Conservation (phyloP, 2,888 invertebrate species). For the Andrena bicolor region DNA sequence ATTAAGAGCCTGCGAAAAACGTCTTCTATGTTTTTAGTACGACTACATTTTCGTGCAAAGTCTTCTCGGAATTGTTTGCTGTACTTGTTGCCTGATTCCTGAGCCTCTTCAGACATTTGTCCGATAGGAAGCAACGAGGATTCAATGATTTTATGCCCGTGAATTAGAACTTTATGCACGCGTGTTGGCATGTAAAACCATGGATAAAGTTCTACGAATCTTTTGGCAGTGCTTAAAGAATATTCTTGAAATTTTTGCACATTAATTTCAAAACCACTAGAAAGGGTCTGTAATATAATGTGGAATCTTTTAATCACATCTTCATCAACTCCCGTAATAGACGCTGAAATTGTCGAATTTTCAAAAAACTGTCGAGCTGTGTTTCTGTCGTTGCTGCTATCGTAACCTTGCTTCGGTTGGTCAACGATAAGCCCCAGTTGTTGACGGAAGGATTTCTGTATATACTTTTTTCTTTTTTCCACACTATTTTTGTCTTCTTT, state of each 20-base stretch:
- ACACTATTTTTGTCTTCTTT: conserved; percentile 38
- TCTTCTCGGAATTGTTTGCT: conserved; percentile 3
- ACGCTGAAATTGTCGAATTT: neutral
- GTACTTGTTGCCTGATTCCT: neutral
- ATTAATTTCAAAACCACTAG: neutral
- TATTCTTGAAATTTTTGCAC: conserved; percentile 1
- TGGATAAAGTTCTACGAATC: conserved; percentile 4
- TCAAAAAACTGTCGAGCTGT: conserved; percentile 17
- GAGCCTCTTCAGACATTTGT: neutral
- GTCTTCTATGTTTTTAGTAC: conserved; percentile 7
- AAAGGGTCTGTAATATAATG: neutral
- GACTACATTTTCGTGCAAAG: neutral
- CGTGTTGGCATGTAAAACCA: conserved; percentile 13
- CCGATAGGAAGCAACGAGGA: conserved; percentile 1
- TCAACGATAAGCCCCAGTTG: conserved; percentile 7
- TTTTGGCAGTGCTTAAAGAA: neutral
- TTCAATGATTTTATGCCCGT: neutral
- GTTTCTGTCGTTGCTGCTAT: conserved; percentile 2
- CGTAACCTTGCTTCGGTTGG: conserved; percentile 12
- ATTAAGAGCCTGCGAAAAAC: neutral
- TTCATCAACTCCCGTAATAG: conserved; percentile 6
- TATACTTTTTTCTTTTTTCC: conserved; percentile 30
- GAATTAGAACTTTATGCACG: conserved; percentile 3
- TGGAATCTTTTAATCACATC: conserved; percentile 16
- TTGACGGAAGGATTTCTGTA: neutral